Base-by-base conservation (phyloP, 2,888 invertebrate species). In the Trachelus iudaicus region DNA sequence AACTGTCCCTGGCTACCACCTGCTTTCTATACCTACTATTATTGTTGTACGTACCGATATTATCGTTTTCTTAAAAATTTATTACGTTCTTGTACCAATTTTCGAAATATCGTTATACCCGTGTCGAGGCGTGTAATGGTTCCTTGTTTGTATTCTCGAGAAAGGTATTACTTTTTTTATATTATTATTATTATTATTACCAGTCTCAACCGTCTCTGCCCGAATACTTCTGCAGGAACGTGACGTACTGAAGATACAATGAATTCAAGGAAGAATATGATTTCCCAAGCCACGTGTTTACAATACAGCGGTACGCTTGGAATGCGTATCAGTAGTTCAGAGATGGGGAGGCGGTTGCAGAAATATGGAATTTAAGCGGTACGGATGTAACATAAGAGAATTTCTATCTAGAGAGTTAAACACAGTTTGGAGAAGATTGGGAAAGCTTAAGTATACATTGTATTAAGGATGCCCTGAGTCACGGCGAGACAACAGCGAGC, bases 1-100 rank as follows among this genome's bases (percentile, higher is more conserved):
- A 15, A 85, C 78, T 80, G 80, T 80, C 75, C 56, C 73, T 73
- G 77, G 73, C 13, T 73, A 56, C 40, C 74, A 74, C 75, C 78
- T 78, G 74, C 77, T 81, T 79, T 82, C 79, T 79, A 56, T 79
- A 56, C 56, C 56, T 56, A 56, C 56, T 56, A 56, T 56, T 56
- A 56, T 56, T 23, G 40, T 13, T 15, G 23, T 56, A 56, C 56
- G 56, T 56, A 56, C 56, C 56, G 56, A 56, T 56, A 23, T 23
- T 56, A 56, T 56, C 56, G 56, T 56, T 56, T 56, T 9, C 56
- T 9, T 56, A 56, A 56, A 23, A 56, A 56, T 56, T 56, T 56
- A 56, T 56, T 56, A 9, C 23, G 23, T 56, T 56, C 56, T 56
- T 9, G 9, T 23, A 15, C 23, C 9, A 23, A 23, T 56, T 23